phyloP scores from a whole-genome alignment of 30 jellyfish, hydroid and myxozoan species.

The Nemopilema nomurai region DNA sequence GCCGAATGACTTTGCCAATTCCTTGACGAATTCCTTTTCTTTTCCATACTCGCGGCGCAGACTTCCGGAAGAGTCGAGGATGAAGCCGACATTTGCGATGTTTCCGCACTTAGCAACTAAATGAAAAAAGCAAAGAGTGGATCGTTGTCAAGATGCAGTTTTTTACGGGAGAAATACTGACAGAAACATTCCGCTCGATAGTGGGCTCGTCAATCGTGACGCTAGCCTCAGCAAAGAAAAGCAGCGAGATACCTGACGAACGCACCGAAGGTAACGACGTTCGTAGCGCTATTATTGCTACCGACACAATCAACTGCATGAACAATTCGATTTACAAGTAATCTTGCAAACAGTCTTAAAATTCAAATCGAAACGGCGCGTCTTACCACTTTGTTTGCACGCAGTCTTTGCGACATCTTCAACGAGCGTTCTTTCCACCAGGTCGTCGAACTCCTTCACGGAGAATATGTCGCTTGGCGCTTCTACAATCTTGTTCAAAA shows the following conservation, averaged over 20 bases:
- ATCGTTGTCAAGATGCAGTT: not conserved
- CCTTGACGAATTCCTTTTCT: constrained; percentile 85
- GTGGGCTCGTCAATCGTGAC: too few relatives aligned
- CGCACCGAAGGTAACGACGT: too few relatives aligned
- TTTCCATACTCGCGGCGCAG: constrained; percentile 71
- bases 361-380: not conserved
- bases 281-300: too few relatives aligned
- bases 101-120: constrained; percentile 51
- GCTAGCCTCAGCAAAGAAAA: too few relatives aligned
- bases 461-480: constrained; percentile 20
- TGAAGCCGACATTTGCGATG: constrained; percentile 87
- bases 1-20: constrained; percentile 68
- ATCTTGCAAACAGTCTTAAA: not conserved
- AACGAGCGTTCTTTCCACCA: not conserved
- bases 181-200: too few relatives aligned
- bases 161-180: too few relatives aligned
- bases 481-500: not conserved
- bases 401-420: constrained; percentile 16
- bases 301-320: too few relatives aligned
- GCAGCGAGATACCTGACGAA: too few relatives aligned
- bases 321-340: too few relatives aligned
- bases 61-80: constrained; percentile 97
- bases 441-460: constrained; percentile 38
- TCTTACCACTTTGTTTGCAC: constrained; percentile 62
- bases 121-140: not conserved